Conservation (phyloP, 2,113 vertebrate species). For the Neodon shergylaensis region DNA sequence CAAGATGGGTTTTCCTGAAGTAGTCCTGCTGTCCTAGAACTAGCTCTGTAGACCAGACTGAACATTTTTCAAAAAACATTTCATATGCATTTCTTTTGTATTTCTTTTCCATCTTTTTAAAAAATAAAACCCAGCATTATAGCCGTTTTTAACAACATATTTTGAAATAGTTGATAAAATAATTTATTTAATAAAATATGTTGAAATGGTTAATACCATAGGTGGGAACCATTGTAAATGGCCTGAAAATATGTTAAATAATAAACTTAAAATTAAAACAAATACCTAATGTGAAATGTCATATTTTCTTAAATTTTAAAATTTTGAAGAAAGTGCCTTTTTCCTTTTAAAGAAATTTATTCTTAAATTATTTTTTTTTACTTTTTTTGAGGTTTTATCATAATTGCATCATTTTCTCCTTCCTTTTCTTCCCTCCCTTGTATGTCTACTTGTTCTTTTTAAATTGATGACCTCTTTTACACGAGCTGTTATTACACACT, state of each 20-base stretch:
- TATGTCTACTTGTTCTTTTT: background rate
- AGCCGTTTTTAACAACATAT: background rate
- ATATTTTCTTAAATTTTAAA: slow-evolving; percentile 42
- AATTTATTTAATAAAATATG: background rate
- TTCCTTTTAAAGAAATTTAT: background rate
- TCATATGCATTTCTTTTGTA: background rate
- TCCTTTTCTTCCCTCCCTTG: background rate
- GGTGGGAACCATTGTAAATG: background rate
- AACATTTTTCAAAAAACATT: background rate
- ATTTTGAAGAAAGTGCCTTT: background rate
- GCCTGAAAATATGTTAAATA: background rate
- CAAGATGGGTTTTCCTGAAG: background rate
- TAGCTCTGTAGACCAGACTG: background rate
- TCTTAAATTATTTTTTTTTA: background rate
- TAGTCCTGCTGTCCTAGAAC: background rate
- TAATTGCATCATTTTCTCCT: background rate
- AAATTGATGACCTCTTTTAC: background rate
- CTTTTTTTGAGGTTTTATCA: background rate
- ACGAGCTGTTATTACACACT: background rate
- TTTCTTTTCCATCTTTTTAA: background rate
- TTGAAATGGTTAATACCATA: background rate
- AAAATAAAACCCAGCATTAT: background rate
- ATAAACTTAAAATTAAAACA: background rate
- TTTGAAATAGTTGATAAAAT: background rate
- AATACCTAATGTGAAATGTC: background rate